A percentile compares a stretch with the other conserved stretches of the same genome.
Evolutionary conservation across 2,888 invertebrate species (phyloP).

Genomic region (Clusia tigrina): DNA sequence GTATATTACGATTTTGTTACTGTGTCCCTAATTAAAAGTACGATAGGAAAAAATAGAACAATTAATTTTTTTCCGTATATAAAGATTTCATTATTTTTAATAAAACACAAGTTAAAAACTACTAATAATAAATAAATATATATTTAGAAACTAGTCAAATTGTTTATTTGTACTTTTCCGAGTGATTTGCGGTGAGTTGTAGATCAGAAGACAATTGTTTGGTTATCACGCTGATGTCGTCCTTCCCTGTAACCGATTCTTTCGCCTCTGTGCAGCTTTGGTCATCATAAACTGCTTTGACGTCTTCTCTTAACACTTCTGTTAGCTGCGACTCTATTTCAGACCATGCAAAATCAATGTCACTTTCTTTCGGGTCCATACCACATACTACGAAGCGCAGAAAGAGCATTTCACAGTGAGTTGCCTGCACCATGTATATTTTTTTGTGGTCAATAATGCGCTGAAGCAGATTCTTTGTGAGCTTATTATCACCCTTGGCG

Average conservation of each 20-base stretch:
- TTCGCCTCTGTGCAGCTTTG: slow-evolving; percentile 3
- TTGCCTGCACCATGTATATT: slow-evolving; percentile 83
- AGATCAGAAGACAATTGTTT: slow-evolving; percentile 42
- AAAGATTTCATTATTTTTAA: no score
- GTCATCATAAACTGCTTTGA: no score
- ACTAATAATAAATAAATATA: slow-evolving; percentile 8
- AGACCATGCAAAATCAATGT: slow-evolving; percentile 77
- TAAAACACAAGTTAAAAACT: slow-evolving; percentile 2
- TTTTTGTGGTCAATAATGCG: slow-evolving; percentile 77
- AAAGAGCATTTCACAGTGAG: slow-evolving; percentile 73
- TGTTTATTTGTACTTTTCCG: slow-evolving; percentile 44
- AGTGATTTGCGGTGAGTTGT: slow-evolving; percentile 30
- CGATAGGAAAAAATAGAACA: no score
- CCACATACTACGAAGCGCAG: slow-evolving; percentile 86
- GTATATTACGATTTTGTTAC: no score
- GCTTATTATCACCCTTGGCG: slow-evolving; percentile 75
- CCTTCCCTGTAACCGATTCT: slow-evolving; percentile 25
- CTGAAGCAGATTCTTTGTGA: slow-evolving; percentile 76
- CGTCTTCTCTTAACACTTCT: slow-evolving; percentile 44
- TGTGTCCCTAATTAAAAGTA: no score
- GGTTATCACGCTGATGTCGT: slow-evolving; percentile 42
- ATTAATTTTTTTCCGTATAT: no score
- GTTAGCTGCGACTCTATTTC: slow-evolving; percentile 73
- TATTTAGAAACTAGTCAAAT: neutral
- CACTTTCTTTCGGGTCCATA: slow-evolving; percentile 72